A percentile compares a stretch with the other conserved stretches of the same genome.
Evolutionary conservation across 2,888 invertebrate species (phyloP).

Genomic region (Steinernema hermaphroditum): DNA sequence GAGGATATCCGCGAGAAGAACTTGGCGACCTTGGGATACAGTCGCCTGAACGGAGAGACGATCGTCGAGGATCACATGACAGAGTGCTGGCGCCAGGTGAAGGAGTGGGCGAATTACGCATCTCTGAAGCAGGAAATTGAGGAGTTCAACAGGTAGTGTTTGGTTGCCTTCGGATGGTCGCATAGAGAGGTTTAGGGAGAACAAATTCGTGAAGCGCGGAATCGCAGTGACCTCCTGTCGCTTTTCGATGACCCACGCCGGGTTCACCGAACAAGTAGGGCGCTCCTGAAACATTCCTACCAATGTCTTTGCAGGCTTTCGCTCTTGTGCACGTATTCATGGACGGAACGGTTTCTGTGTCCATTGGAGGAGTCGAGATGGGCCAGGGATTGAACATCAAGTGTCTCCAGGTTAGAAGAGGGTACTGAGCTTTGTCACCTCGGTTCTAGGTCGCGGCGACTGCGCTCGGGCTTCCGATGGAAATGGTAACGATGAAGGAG

Average conservation of each 20-base stretch:
- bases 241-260: slow-evolving; percentile 76
- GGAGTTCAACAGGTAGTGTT: slow-evolving; percentile 75
- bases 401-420: slow-evolving; percentile 77
- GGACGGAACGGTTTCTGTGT: slow-evolving; percentile 81
- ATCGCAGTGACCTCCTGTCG: slow-evolving; percentile 80
- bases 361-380: slow-evolving; percentile 87
- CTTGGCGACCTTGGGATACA: slow-evolving; percentile 18
- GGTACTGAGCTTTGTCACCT: no score
- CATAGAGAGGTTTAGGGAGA: slow-evolving; percentile 71
- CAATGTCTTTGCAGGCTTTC: slow-evolving; percentile 71
- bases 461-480: slow-evolving; percentile 38
- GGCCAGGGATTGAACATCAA: slow-evolving; percentile 94
- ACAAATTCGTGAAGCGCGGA: slow-evolving; percentile 85
- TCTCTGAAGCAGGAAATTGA: slow-evolving; percentile 73
- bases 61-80: slow-evolving; percentile 50
- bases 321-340: slow-evolving; percentile 82
- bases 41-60: neutral
- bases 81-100: slow-evolving; percentile 80
- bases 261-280: slow-evolving; percentile 70
- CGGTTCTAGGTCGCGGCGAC: slow-evolving; percentile 8
- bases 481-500: slow-evolving; percentile 48
- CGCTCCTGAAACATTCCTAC: neutral
- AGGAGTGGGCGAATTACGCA: slow-evolving; percentile 74
- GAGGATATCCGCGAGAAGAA: slow-evolving; percentile 39
- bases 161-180: neutral